These are phyloP conservation scores for Tinea semifulvella DNA, from an alignment of 2,888 invertebrate species.

Conservation along the genomic window DNA sequence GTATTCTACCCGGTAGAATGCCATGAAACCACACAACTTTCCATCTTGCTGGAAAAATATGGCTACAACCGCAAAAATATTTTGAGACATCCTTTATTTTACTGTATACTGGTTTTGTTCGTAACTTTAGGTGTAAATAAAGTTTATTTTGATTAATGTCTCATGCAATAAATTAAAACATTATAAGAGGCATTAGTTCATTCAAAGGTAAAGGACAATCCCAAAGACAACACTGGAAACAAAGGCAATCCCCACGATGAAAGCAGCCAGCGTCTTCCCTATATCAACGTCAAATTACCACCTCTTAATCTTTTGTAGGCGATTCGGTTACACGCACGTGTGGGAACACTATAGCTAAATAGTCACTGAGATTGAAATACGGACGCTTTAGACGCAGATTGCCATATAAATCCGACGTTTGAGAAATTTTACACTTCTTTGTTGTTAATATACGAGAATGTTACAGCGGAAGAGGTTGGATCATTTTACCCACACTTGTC, in stretches of 20 bases:
- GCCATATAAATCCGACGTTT: slow-evolving; percentile 53
- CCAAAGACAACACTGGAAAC: slow-evolving; percentile 21
- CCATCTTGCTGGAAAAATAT: too few relatives aligned
- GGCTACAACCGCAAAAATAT: too few relatives aligned
- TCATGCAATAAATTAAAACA: slow-evolving; percentile 40
- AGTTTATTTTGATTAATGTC: slow-evolving; percentile 34
- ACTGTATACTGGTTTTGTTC: too few relatives aligned
- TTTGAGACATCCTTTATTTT: too few relatives aligned
- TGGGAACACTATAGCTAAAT: slow-evolving; percentile 33
- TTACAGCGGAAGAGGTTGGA: slow-evolving; percentile 37
- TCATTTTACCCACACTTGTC: slow-evolving; percentile 45
- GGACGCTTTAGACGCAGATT: slow-evolving; percentile 35
- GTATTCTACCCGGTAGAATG: too few relatives aligned
- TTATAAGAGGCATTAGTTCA: slow-evolving; percentile 21
- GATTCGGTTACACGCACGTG: slow-evolving; percentile 60
- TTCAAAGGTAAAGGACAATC: not conserved
- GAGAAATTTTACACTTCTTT: slow-evolving; percentile 59
- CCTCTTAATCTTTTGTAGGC: slow-evolving; percentile 60
- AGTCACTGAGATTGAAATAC: slow-evolving; percentile 38
- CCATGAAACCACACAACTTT: too few relatives aligned
- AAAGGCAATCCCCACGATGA: slow-evolving; percentile 55
- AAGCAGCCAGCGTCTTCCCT: slow-evolving; percentile 43
- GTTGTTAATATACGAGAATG: slow-evolving; percentile 53
- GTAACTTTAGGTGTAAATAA: too few relatives aligned
- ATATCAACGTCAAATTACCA: slow-evolving; percentile 66